Evolutionary conservation across 1,140 invertebrate species (phyloP).

Genomic region (Homalodisca vitripennis): DNA sequence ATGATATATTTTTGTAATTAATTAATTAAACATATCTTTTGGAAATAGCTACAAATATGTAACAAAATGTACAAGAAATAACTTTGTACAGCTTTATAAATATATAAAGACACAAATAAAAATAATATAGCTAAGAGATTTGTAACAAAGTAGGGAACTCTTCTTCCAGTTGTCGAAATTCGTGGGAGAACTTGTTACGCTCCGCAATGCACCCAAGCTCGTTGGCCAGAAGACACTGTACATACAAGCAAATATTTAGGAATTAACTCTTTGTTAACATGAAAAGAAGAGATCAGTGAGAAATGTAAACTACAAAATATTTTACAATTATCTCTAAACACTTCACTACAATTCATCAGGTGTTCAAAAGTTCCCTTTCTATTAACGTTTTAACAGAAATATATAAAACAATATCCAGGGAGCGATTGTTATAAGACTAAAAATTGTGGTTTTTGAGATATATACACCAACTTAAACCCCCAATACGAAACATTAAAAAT

Average conservation of each 20-base stretch:
- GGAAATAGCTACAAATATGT: too few relatives aligned
- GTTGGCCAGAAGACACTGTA: constrained; percentile 64
- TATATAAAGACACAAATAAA: too few relatives aligned
- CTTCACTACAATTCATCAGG: background rate
- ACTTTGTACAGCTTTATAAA: too few relatives aligned
- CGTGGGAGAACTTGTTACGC: constrained; percentile 70
- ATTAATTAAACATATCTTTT: too few relatives aligned
- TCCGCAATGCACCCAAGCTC: constrained; percentile 61
- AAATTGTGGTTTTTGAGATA: too few relatives aligned
- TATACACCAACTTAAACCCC: too few relatives aligned
- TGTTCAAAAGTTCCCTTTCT: background rate
- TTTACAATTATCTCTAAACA: constrained; percentile 2
- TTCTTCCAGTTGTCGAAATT: constrained; percentile 66
- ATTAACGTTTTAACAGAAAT: background rate
- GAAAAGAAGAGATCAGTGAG: background rate
- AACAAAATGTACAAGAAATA: too few relatives aligned
- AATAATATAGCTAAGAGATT: too few relatives aligned
- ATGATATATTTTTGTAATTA: too few relatives aligned
- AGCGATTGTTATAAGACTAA: too few relatives aligned
- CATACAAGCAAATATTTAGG: constrained; percentile 43
- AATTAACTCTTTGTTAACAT: constrained; percentile 8
- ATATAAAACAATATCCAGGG: background rate
- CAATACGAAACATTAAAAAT: too few relatives aligned
- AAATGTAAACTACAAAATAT: constrained; percentile 23
- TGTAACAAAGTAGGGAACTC: constrained; percentile 53